These are phyloP conservation scores for Andrena dorsata DNA, from an alignment of 2,888 invertebrate species.

Conservation along the genomic window DNA sequence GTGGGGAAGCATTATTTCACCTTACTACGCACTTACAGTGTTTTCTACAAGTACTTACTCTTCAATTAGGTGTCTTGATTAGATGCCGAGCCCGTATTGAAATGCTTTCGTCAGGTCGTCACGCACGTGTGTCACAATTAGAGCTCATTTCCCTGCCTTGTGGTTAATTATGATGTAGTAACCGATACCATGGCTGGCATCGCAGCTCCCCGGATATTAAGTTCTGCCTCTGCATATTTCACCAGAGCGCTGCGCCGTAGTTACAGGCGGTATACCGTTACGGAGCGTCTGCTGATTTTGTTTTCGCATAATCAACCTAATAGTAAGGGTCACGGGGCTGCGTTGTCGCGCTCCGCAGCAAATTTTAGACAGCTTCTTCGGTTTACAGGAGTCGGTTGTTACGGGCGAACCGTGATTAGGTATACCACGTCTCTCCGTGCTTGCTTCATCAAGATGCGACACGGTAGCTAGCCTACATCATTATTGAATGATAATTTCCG, in stretches of 20 bases:
- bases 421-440: constrained; percentile 1
- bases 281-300: constrained; percentile 20
- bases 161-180: constrained; percentile 24
- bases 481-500: constrained; percentile 78
- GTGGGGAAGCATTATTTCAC: too few relatives aligned
- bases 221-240: constrained; percentile 41
- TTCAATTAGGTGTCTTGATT: not conserved
- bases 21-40: too few relatives aligned
- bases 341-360: not conserved
- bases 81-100: too few relatives aligned
- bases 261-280: not conserved
- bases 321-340: not conserved
- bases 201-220: constrained; percentile 29
- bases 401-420: constrained; percentile 24
- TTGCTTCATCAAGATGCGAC: constrained; percentile 57
- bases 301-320: constrained; percentile 31
- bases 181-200: constrained; percentile 20
- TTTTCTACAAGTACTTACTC: too few relatives aligned
- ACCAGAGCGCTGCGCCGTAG: not conserved
- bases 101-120: not conserved
- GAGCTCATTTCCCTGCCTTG: not conserved
- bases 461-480: constrained; percentile 52
- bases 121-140: not conserved
- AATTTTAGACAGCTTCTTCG: constrained; percentile 11
- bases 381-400: not conserved